phyloP scores from a whole-genome alignment of 2,797 vertebrate genomes.

The Clarias platycephalus region DNA sequence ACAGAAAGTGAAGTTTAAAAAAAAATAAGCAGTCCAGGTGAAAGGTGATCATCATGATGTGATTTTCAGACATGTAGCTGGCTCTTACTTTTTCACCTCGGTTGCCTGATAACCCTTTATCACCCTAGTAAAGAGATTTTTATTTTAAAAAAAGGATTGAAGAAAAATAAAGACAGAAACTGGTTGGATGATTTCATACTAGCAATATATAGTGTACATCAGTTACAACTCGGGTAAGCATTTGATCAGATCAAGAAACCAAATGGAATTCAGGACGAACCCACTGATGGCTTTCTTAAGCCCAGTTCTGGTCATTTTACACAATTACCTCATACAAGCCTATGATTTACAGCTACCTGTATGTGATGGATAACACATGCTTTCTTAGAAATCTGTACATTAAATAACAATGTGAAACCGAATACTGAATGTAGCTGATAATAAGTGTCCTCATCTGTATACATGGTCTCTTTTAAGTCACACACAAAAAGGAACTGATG shows the following conservation, averaged over 20 bases:
- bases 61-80: neutral
- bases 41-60: neutral
- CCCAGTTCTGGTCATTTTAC: neutral
- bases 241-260: neutral
- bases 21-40: neutral
- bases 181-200: neutral
- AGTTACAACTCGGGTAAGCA: neutral
- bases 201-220: neutral
- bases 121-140: conserved; percentile 72
- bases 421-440: neutral
- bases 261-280: neutral
- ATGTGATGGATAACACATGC: neutral
- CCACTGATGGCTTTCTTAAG: neutral
- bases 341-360: neutral
- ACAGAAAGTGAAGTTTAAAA: neutral
- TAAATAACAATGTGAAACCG: neutral
- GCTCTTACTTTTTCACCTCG: conserved; percentile 83
- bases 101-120: conserved; percentile 75
- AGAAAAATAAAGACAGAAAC: neutral
- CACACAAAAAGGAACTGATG: no score
- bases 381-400: neutral
- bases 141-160: neutral
- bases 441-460: neutral
- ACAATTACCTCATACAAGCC: neutral
- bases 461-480: neutral